Evolutionary conservation across 2,113 vertebrate species (phyloP).

Genomic region (Neogobius melanostomus): DNA sequence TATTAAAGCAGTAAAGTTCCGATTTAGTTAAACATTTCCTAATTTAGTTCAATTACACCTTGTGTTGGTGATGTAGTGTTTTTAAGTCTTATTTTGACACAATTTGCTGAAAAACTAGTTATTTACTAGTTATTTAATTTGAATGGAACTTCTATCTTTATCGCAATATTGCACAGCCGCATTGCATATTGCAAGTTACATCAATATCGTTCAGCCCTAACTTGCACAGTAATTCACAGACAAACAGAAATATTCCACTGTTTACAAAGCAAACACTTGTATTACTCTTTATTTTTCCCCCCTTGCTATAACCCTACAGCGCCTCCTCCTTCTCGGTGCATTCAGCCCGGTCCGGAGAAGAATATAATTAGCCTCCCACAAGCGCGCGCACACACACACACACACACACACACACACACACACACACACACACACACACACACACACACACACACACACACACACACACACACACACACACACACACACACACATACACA

Average conservation of each 20-base stretch:
- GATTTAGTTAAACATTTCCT: no score
- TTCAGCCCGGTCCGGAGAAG: conserved; percentile 50
- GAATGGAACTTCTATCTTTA: no score
- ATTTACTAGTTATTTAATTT: no score
- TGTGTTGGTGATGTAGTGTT: no score
- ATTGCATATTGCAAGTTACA: no score
- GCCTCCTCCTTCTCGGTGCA: conserved; percentile 28
- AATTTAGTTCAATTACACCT: no score
- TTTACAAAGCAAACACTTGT: conserved; percentile 11
- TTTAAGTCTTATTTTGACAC: no score
- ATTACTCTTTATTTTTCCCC: conserved; percentile 1
- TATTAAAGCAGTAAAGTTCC: no score
- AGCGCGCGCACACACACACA: conserved; percentile 38
- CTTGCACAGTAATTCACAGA: no score
- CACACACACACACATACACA: conserved; percentile 20
- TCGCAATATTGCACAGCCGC: no score
- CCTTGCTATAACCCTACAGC: conserved; percentile 29
- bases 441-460: conserved; percentile 38
- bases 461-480: conserved; percentile 36
- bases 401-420: conserved; percentile 33
- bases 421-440: conserved; percentile 40
- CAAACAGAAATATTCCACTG: conserved; percentile 17
- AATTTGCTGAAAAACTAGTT: no score
- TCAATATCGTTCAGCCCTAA: no score
- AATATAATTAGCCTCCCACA: conserved; percentile 68